Evolutionary conservation across 2,113 vertebrate species (phyloP), one percentile per base, ranked within the genome.

Genomic region (Thalassarche chlororhynchos): DNA sequence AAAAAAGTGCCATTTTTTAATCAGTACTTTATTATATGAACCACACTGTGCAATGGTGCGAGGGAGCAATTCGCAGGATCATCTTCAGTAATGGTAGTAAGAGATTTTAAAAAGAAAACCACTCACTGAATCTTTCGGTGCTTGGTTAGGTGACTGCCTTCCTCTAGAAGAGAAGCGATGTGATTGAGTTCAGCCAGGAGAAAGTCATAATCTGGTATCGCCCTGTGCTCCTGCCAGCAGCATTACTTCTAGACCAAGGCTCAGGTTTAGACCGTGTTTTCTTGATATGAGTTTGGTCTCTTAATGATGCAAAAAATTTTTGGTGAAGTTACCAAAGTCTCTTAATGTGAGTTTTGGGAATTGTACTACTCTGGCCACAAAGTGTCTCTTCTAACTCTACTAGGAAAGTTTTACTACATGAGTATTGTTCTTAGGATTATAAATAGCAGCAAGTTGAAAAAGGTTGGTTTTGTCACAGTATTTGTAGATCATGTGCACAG

Each of bases 371-470:
- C n/a, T 85, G 23, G 57, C 89, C 65, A 72, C 34, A 79, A 44
- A 85, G 28, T 47, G 60, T 21, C 74, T 94, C 52, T 95, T 87
- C 38, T 90, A 65, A 64, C 20, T 90, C 40, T 28, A 3, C 47
- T 79, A 72, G 54, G 28, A 80, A 85, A 85, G 20, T 83, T 94
- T 93, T 89, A 79, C 75, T 78, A 36, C 29, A 57, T 8, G 44
- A 42, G 81, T 84, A 89, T 90, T 94, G 82, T 85, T 97, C 75
- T 88, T 80, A 51, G 44, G 32, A 58, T 65, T 94, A 94, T 69
- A 93, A 94, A 94, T 62, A 96, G 62, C 82, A 81, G 66, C 12
- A 58, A 79, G 34, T 5, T 80, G 42, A 32, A 64, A 90, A 92
- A 95, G 87, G 54, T 93, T 79, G 36, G 14, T 32, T 94, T 94